These are phyloP conservation scores for Chanos chanos DNA, from an alignment of 2,797 vertebrate genomes.

Conservation along the genomic window DNA sequence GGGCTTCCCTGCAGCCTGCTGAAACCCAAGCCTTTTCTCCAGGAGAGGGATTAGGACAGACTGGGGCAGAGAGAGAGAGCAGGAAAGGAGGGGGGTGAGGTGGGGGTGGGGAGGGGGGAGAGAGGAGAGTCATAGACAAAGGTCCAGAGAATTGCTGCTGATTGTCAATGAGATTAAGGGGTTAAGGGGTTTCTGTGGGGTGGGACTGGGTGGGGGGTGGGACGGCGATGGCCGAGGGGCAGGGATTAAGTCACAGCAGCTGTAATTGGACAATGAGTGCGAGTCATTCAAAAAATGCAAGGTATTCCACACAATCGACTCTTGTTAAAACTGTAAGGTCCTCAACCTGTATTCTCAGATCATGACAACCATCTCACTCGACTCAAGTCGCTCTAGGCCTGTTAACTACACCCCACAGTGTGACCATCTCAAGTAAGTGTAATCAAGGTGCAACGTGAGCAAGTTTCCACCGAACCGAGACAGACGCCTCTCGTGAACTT, in stretches of 20 bases:
- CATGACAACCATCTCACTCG: too few species aligned
- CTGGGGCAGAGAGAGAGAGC: not conserved
- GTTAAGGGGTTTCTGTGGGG: conserved; percentile 38
- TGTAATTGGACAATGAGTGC: conserved; percentile 37
- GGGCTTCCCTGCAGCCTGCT: conserved; percentile 17
- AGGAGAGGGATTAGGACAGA: conserved; percentile 25
- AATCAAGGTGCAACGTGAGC: too few species aligned
- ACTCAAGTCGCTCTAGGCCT: too few species aligned
- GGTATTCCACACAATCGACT: conserved; percentile 22
- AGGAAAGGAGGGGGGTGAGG: not conserved
- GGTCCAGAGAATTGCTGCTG: conserved; percentile 47
- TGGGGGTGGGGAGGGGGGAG: conserved; percentile 20
- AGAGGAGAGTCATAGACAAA: conserved; percentile 22
- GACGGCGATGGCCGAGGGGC: conserved; percentile 19
- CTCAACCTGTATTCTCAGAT: conserved; percentile 6
- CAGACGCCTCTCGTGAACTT: too few species aligned
- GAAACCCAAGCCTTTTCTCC: conserved; percentile 39
- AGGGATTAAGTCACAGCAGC: conserved; percentile 37
- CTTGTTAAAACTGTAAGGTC: not conserved
- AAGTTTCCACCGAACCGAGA: too few species aligned
- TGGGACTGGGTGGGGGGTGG: conserved; percentile 24
- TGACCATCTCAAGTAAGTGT: too few species aligned
- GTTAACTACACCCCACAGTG: too few species aligned
- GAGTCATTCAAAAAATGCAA: conserved; percentile 34
- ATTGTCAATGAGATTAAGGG: conserved; percentile 50